Conservation (phyloP, 1,140 invertebrate genomes). For the Ips nitidus region DNA sequence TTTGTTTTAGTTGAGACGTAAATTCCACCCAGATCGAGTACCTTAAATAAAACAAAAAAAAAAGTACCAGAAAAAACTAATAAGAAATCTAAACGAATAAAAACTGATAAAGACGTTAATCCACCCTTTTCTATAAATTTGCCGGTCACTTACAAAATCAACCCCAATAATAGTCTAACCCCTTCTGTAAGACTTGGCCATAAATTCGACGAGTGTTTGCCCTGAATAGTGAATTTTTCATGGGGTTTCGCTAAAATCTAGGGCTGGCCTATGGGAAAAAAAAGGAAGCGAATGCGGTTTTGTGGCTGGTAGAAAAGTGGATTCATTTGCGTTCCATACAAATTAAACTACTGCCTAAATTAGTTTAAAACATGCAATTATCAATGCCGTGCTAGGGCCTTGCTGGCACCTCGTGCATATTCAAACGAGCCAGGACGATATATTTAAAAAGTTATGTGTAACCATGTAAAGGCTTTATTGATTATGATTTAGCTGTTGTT, state of each 20-base stretch:
- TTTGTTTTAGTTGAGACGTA: too few species aligned
- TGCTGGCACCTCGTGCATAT: constrained; percentile 46
- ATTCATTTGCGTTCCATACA: constrained; percentile 48
- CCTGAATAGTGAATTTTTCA: too few species aligned
- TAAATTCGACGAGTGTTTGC: too few species aligned
- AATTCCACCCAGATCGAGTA: too few species aligned
- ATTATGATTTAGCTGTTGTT: constrained; percentile 6
- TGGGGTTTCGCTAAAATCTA: neutral
- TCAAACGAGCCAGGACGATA: constrained; percentile 35
- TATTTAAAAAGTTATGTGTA: constrained; percentile 46
- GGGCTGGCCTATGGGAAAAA: neutral
- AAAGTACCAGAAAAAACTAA: too few species aligned
- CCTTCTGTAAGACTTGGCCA: too few species aligned
- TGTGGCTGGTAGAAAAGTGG: constrained; percentile 33
- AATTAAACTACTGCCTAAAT: constrained; percentile 50
- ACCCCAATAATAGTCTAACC: too few species aligned
- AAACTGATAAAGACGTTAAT: too few species aligned
- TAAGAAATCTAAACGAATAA: too few species aligned
- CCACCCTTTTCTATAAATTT: too few species aligned
- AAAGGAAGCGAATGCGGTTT: constrained; percentile 31
- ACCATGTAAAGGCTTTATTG: constrained; percentile 39
- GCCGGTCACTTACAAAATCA: too few species aligned
- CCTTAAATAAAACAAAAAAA: too few species aligned
- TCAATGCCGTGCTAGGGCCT: constrained; percentile 46
- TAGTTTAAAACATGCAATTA: constrained; percentile 52